Conservation (phyloP, 2,797 vertebrate genomes). For the Emys orbicularis region DNA sequence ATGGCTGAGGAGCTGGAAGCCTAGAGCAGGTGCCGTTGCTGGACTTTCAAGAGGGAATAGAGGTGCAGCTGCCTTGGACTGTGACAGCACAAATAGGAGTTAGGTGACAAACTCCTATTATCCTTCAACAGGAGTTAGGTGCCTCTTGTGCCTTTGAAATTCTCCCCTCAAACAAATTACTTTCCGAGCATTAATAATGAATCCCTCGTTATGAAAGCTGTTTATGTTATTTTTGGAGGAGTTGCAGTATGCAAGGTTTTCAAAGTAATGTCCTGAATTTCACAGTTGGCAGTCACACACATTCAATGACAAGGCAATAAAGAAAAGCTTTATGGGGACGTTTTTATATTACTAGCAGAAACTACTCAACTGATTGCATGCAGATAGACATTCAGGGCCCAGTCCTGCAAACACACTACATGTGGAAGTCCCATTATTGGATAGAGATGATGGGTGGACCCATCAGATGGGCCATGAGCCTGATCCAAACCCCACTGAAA, state of each 20-base stretch:
- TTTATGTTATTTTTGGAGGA: slow-evolving; percentile 53
- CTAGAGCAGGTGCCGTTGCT: neutral
- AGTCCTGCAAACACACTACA: neutral
- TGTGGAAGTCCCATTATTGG: neutral
- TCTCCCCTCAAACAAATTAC: neutral
- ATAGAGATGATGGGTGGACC: slow-evolving; percentile 20
- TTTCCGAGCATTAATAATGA: slow-evolving; percentile 63
- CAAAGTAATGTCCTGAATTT: slow-evolving; percentile 58
- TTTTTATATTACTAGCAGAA: slow-evolving; percentile 59
- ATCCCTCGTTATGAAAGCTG: neutral
- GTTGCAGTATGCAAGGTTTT: slow-evolving; percentile 52
- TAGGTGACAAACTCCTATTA: neutral
- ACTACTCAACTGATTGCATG: slow-evolving; percentile 59
- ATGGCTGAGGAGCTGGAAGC: neutral
- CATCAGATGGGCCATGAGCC: slow-evolving; percentile 41
- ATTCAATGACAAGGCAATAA: slow-evolving; percentile 67
- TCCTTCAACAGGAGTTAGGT: neutral
- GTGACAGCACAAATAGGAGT: neutral
- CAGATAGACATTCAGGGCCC: neutral
- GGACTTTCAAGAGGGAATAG: neutral
- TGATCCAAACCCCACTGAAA: neutral
- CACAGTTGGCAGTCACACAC: slow-evolving; percentile 50
- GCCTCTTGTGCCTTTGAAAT: neutral
- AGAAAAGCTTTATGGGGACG: slow-evolving; percentile 50
- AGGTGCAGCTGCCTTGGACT: neutral